These are phyloP conservation scores for Xylota segnis DNA, from an alignment of 2,888 invertebrate species.

Conservation along the genomic window DNA sequence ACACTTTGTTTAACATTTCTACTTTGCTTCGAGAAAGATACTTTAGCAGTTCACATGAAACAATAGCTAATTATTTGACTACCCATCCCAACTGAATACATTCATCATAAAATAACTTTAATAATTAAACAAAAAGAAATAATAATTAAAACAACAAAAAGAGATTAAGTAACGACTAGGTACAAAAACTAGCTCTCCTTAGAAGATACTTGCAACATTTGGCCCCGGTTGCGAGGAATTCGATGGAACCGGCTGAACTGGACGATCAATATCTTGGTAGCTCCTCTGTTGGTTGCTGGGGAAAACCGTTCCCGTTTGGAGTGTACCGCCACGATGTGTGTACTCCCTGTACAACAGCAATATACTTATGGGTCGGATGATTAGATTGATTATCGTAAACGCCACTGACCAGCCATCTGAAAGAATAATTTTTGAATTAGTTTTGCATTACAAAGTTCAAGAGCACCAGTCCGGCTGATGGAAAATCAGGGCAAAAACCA, in stretches of 20 bases:
- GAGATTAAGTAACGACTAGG: slow-evolving; percentile 73
- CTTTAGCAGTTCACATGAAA: not conserved
- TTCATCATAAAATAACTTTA: slow-evolving; percentile 6
- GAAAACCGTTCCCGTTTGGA: slow-evolving; percentile 82
- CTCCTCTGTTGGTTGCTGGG: slow-evolving; percentile 83
- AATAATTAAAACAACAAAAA: slow-evolving; percentile 15
- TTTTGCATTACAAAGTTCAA: not conserved
- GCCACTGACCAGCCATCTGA: slow-evolving; percentile 84
- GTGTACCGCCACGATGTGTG: slow-evolving; percentile 82
- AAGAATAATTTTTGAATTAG: slow-evolving; percentile 40
- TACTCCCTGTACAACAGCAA: slow-evolving; percentile 83
- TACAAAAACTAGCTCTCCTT: slow-evolving; percentile 72
- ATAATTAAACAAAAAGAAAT: slow-evolving; percentile 48
- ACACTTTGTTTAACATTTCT: not conserved
- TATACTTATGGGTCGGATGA: slow-evolving; percentile 82
- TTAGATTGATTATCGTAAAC: slow-evolving; percentile 83
- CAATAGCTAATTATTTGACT: not conserved
- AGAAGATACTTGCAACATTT: slow-evolving; percentile 84
- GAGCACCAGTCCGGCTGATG: not conserved
- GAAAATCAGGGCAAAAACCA: not conserved
- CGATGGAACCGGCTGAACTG: slow-evolving; percentile 83
- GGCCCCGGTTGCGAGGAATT: slow-evolving; percentile 80
- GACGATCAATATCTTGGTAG: slow-evolving; percentile 84
- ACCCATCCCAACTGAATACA: slow-evolving; percentile 2
- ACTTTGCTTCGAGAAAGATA: not conserved